phyloP scores from a whole-genome alignment of 2,113 vertebrate genomes.

The Boulengeromyrus knoepffleri region DNA sequence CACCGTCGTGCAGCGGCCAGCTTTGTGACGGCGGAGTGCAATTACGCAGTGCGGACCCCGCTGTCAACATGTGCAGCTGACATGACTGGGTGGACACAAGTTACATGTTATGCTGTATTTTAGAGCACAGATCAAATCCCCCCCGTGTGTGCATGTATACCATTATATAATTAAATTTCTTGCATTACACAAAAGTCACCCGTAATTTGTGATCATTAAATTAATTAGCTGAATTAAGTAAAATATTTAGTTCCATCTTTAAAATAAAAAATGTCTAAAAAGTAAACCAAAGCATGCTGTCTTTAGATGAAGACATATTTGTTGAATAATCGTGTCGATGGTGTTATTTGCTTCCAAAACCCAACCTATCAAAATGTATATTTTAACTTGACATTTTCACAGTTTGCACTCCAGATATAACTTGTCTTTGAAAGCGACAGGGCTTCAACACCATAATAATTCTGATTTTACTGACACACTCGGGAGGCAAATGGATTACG shows the following conservation, averaged over 20 bases:
- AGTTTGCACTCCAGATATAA: not conserved
- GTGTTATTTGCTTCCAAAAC: not conserved
- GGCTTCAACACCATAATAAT: not conserved
- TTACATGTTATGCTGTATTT: not conserved
- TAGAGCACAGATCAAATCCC: not conserved
- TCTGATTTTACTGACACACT: not conserved
- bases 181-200: not conserved
- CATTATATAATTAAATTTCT: not conserved
- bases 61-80: not conserved
- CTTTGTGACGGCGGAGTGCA: not conserved
- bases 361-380: not conserved
- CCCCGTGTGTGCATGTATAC: not conserved
- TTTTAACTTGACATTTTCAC: not conserved
- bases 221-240: not conserved
- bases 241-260: not conserved
- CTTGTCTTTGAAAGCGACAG: not conserved
- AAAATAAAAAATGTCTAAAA: not conserved
- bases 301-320: not conserved
- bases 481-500: not conserved
- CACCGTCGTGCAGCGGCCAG: not conserved
- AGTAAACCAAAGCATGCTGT: not conserved
- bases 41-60: slow-evolving; percentile 17
- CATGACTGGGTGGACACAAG: not conserved
- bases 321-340: not conserved
- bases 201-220: not conserved